Evolutionary conservation across 2,113 vertebrate species (phyloP).

Genomic region (Calyptommatus sinebrachiatus): DNA sequence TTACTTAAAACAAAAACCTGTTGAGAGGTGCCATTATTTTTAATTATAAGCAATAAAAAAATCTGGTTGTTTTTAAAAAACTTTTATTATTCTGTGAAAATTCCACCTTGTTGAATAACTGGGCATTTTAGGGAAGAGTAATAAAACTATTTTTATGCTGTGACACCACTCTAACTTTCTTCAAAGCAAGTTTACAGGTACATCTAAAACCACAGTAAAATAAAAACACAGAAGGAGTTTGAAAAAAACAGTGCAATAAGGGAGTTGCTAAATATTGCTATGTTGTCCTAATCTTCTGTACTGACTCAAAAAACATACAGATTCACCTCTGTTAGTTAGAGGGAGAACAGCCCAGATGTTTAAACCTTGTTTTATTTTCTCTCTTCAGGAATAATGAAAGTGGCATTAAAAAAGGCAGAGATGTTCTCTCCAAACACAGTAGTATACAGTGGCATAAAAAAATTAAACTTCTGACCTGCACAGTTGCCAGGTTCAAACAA

Average conservation of each 20-base stretch:
- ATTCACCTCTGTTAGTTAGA: neutral
- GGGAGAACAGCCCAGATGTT: neutral
- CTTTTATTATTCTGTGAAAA: neutral
- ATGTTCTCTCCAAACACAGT: neutral
- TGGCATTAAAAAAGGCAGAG: neutral
- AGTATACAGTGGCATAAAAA: neutral
- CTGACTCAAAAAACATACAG: neutral
- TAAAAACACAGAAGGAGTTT: neutral
- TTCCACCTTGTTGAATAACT: neutral
- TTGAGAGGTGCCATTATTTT: neutral
- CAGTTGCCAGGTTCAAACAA: slow-evolving; percentile 6
- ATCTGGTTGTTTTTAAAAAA: neutral
- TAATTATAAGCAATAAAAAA: neutral
- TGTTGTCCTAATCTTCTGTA: neutral
- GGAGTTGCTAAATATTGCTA: neutral
- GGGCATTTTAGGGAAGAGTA: neutral
- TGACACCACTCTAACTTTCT: neutral
- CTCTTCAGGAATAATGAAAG: neutral
- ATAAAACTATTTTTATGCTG: neutral
- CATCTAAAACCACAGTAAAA: neutral
- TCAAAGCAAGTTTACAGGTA: neutral
- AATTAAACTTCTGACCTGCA: neutral
- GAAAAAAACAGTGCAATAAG: neutral
- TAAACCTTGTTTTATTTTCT: neutral
- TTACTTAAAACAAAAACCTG: neutral